These are phyloP conservation scores for Anagyrus pseudococci DNA, from an alignment of 2,888 invertebrate species.

Conservation along the genomic window DNA sequence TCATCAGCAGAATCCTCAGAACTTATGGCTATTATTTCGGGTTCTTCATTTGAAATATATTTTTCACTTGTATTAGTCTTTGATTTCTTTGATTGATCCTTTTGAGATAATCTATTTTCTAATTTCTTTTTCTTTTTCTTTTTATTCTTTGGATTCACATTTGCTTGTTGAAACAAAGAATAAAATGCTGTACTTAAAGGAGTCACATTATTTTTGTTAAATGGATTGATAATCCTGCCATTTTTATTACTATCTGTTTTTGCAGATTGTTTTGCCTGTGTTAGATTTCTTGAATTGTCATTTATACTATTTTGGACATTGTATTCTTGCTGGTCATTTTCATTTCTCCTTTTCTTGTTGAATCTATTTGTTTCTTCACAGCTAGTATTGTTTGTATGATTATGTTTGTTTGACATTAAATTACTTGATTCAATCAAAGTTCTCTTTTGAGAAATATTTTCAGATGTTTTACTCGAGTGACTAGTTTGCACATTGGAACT, in stretches of 20 bases:
- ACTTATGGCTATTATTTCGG: slow-evolving; percentile 26
- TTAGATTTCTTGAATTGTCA: neutral
- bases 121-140: neutral
- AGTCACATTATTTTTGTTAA: neutral
- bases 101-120: neutral
- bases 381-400: neutral
- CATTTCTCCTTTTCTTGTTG: too few relatives aligned
- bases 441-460: too few relatives aligned
- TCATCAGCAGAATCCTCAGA: slow-evolving; percentile 34
- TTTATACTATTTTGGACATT: neutral
- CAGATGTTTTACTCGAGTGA: too few relatives aligned
- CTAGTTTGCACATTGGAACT: too few relatives aligned
- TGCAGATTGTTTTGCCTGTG: neutral
- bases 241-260: neutral
- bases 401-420: too few relatives aligned
- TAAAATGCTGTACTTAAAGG: slow-evolving; percentile 20
- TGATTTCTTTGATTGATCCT: neutral
- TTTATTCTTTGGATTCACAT: neutral
- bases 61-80: neutral
- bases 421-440: too few relatives aligned
- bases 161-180: neutral
- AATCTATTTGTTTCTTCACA: too few relatives aligned
- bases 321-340: neutral
- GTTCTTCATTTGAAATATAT: neutral
- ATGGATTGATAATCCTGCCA: slow-evolving; percentile 24